Percentiles rank a stretch among this genome's conserved stretches.
Evolutionary conservation across 2,888 invertebrate species (phyloP).

Genomic region (Amiota mariae): DNA sequence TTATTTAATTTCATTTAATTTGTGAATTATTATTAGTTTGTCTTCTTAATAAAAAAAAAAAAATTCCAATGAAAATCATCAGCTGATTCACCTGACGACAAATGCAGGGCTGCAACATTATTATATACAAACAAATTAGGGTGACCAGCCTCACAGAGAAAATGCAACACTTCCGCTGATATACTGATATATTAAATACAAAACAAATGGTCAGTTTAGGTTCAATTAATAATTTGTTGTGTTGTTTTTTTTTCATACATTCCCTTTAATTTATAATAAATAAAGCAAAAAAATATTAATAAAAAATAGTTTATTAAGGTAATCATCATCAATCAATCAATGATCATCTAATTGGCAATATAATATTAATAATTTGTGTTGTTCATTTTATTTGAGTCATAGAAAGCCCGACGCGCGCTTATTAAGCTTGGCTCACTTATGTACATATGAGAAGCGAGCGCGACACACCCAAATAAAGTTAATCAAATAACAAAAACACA

Average conservation of each 20-base stretch:
- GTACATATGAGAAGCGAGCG: background rate
- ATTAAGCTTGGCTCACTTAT: background rate
- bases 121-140: background rate
- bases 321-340: background rate
- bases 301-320: background rate
- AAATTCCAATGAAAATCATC: background rate
- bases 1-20: conserved; percentile 19
- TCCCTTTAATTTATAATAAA: too few species aligned
- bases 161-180: too few species aligned
- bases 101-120: background rate
- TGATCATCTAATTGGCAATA: background rate
- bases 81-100: background rate
- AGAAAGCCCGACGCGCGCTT: too few species aligned
- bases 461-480: conserved; percentile 38
- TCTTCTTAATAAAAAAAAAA: too few species aligned
- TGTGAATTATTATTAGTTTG: background rate
- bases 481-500: background rate
- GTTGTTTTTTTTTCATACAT: too few species aligned
- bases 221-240: too few species aligned
- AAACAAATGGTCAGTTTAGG: too few species aligned
- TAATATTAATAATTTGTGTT: too few species aligned
- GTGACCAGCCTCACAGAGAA: background rate
- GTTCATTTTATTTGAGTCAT: too few species aligned
- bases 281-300: too few species aligned
- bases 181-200: too few species aligned